Conservation (phyloP, 1,140 invertebrate species). For the Colletes latitarsis region DNA sequence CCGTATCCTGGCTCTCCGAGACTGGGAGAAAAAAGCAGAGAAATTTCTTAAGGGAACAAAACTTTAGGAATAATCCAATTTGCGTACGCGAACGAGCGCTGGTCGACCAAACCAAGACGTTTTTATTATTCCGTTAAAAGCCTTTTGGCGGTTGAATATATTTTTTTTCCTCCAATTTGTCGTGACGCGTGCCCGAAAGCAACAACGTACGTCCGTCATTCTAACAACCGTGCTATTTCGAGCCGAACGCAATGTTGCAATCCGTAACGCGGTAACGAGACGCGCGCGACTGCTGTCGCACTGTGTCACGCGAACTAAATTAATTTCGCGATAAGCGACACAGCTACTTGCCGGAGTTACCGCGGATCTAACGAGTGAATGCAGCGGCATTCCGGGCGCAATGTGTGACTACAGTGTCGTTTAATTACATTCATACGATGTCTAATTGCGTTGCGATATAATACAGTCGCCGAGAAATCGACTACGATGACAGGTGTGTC, state of each 20-base stretch:
- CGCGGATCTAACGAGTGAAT: conserved; percentile 9
- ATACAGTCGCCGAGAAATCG: background rate
- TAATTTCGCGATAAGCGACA: conserved; percentile 54
- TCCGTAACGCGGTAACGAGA: conserved; percentile 46
- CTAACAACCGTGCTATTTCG: background rate
- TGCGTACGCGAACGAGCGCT: too few relatives aligned
- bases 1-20: too few relatives aligned
- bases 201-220: background rate
- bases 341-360: conserved; percentile 35
- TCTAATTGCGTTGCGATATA: conserved; percentile 11
- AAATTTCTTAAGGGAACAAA: too few relatives aligned
- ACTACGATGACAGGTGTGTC: background rate
- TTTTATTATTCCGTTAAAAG: too few relatives aligned
- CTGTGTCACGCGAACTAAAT: conserved; percentile 60
- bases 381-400: background rate
- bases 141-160: too few relatives aligned
- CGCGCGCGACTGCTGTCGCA: conserved; percentile 35
- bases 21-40: too few relatives aligned
- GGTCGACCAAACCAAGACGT: too few relatives aligned
- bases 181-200: background rate
- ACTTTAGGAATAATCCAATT: too few relatives aligned
- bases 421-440: conserved; percentile 20
- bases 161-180: background rate
- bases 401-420: conserved; percentile 3
- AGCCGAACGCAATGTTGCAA: conserved; percentile 19